A percentile compares a stretch with the other conserved stretches of the same genome.
These are phyloP conservation scores for Guaruba guarouba DNA, from an alignment of 2,113 vertebrate genomes.

Conservation along the genomic window DNA sequence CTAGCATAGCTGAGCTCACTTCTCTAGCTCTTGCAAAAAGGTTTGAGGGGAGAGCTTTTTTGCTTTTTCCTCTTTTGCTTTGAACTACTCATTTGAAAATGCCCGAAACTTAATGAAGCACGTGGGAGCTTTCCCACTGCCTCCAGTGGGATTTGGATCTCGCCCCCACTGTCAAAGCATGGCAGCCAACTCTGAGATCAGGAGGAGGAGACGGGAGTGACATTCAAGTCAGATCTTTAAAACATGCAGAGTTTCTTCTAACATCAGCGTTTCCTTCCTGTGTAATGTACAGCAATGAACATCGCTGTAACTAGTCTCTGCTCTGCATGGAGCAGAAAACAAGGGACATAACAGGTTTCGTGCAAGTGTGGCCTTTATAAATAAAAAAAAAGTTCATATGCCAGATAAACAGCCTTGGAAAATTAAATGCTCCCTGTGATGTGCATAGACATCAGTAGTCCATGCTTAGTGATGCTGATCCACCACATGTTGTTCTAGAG, in stretches of 20 bases:
- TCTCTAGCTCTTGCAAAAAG: not conserved
- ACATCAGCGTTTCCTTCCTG: not conserved
- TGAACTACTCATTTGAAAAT: not conserved
- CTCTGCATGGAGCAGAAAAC: not conserved
- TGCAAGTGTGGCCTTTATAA: not conserved
- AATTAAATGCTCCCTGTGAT: not conserved
- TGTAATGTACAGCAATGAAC: not conserved
- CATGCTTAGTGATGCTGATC: not conserved
- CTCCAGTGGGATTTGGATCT: constrained; percentile 3
- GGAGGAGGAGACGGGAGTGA: not conserved
- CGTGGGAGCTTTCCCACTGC: not conserved
- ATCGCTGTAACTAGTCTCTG: not conserved
- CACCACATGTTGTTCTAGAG: not conserved
- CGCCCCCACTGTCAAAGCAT: not conserved
- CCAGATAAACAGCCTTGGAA: not conserved
- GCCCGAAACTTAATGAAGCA: not conserved
- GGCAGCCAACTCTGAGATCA: not conserved
- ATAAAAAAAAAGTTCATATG: not conserved
- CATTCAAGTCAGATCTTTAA: not conserved
- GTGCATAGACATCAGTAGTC: not conserved
- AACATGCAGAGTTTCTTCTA: not conserved
- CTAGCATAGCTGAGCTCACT: not conserved
- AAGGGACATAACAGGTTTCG: not conserved
- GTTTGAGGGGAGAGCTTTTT: not conserved
- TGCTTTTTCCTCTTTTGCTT: not conserved